Conservation (phyloP, 1,140 invertebrate species). For the Diachasmimorpha longicaudata region DNA sequence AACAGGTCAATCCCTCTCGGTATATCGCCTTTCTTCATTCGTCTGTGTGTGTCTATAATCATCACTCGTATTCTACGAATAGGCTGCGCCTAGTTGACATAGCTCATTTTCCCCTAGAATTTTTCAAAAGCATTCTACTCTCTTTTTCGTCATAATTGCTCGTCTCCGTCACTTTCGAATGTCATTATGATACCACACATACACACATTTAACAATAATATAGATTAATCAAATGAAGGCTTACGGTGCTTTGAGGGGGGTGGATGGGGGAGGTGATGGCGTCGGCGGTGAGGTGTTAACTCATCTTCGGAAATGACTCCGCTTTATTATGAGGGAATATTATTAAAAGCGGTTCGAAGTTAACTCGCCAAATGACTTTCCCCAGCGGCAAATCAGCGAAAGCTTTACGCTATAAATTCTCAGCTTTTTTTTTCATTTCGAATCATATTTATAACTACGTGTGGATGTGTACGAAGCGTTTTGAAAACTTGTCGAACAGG, state of each 20-base stretch:
- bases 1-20: slow-evolving; percentile 28
- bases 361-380: slow-evolving; percentile 25
- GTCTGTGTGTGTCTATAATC: slow-evolving; percentile 18
- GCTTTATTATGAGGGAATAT: neutral
- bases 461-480: slow-evolving; percentile 16
- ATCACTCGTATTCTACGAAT: slow-evolving; percentile 17
- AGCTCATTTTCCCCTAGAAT: slow-evolving; percentile 22
- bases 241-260: neutral
- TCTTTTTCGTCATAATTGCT: slow-evolving; percentile 14
- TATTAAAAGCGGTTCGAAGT: slow-evolving; percentile 7
- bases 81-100: slow-evolving; percentile 23
- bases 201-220: neutral
- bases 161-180: slow-evolving; percentile 33
- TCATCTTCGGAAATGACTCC: slow-evolving; percentile 20
- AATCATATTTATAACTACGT: slow-evolving; percentile 10
- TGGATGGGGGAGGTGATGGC: neutral
- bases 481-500: slow-evolving; percentile 21
- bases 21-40: slow-evolving; percentile 3
- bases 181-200: neutral
- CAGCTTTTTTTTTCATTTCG: neutral
- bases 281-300: neutral
- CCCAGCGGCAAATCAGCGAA: slow-evolving; percentile 13
- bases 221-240: neutral
- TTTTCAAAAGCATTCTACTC: slow-evolving; percentile 15
- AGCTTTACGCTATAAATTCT: slow-evolving; percentile 23